Percentiles rank a stretch among this genome's conserved stretches.
These are phyloP conservation scores for Dendrophyllia cribrosa DNA, from an alignment of 64 coral and sea anemone species.

Conservation along the genomic window DNA sequence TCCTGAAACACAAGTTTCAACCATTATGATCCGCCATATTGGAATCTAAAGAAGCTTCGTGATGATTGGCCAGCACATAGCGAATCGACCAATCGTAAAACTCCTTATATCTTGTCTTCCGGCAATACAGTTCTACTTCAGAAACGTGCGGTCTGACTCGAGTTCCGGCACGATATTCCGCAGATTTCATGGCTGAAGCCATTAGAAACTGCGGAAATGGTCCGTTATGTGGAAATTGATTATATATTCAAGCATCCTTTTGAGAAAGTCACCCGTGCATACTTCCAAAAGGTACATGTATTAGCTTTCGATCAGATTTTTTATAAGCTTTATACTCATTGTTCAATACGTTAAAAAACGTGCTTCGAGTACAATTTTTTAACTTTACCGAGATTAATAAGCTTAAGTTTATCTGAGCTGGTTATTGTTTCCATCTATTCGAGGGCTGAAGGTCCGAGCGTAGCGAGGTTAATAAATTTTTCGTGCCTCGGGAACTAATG, in stretches of 20 bases:
- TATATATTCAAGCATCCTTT: conserved; percentile 92
- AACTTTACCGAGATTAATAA: too few species aligned
- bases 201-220: conserved; percentile 59
- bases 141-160: too few species aligned
- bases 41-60: neutral
- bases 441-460: too few species aligned
- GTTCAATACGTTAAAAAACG: too few species aligned
- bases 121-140: neutral
- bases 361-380: too few species aligned
- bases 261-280: conserved; percentile 84
- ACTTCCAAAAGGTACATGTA: conserved; percentile 95
- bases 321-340: neutral
- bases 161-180: neutral
- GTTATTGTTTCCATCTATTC: too few species aligned
- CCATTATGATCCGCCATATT: conserved; percentile 12
- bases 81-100: neutral
- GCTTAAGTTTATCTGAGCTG: too few species aligned
- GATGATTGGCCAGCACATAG: neutral
- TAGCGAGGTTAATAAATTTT: too few species aligned
- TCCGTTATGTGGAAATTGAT: conserved; percentile 81
- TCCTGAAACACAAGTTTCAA: neutral
- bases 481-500: too few species aligned
- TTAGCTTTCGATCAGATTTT: neutral
- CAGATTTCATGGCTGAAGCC: neutral
- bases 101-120: neutral